Percentiles rank a stretch among this genome's conserved stretches.
Evolutionary conservation across 2,888 invertebrate species (phyloP).

Genomic region (Monoplex corrugatus): DNA sequence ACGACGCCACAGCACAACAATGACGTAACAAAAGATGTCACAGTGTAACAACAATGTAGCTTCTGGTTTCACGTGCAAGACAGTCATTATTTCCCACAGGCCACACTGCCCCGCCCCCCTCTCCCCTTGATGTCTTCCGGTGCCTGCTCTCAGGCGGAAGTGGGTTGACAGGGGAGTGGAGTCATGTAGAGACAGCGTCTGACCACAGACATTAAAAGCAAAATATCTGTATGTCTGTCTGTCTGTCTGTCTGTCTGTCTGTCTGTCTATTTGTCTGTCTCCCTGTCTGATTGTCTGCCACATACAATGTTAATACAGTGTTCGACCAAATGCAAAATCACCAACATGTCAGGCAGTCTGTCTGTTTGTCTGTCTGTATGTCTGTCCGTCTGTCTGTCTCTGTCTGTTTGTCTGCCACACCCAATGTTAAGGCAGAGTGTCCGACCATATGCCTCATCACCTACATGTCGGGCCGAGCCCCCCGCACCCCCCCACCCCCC

Average conservation of each 20-base stretch:
- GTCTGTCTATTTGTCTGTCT: slow-evolving; percentile 23
- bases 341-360: neutral
- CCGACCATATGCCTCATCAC: too few relatives aligned
- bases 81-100: neutral
- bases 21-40: too few relatives aligned
- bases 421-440: too few relatives aligned
- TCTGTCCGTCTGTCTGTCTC: slow-evolving; percentile 3
- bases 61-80: neutral
- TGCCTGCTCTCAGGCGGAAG: too few relatives aligned
- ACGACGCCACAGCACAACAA: too few relatives aligned
- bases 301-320: neutral
- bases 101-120: neutral
- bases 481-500: too few relatives aligned
- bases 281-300: slow-evolving; percentile 2
- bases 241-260: slow-evolving; percentile 42
- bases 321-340: neutral
- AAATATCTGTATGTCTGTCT: slow-evolving; percentile 38
- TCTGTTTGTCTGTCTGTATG: slow-evolving; percentile 21
- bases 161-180: neutral
- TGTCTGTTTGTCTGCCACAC: slow-evolving; percentile 20
- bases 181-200: neutral
- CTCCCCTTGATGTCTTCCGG: neutral
- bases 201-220: neutral
- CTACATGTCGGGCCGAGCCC: too few relatives aligned
- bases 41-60: too few relatives aligned